phyloP scores from a whole-genome alignment of 2,797 vertebrate species.

The Chelonia mydas region DNA sequence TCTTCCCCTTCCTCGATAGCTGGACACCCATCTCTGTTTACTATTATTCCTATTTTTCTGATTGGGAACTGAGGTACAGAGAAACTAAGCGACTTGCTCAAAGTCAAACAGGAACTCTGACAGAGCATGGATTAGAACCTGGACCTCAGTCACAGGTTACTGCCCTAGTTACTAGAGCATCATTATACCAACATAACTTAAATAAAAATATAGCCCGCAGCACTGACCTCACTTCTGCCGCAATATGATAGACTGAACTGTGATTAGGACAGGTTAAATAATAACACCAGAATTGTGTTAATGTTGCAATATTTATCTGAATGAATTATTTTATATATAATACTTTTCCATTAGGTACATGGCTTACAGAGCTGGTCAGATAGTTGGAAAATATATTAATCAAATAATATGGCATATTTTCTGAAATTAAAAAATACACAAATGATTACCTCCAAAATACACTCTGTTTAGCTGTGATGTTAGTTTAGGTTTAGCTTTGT shows the following conservation, averaged over 20 bases:
- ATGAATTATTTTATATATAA: background rate
- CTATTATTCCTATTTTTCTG: background rate
- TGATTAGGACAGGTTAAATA: background rate
- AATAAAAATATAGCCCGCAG: background rate
- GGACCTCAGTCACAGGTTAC: background rate
- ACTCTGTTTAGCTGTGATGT: no score
- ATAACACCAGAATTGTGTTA: background rate
- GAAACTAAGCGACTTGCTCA: background rate
- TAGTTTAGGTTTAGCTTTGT: background rate
- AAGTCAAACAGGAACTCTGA: background rate
- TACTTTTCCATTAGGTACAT: background rate
- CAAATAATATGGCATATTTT: background rate
- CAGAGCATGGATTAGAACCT: background rate
- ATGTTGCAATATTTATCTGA: background rate
- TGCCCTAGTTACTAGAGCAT: background rate
- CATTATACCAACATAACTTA: background rate
- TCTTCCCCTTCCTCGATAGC: no score
- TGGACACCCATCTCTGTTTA: no score
- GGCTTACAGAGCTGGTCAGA: background rate
- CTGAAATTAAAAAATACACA: no score
- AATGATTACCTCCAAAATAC: no score
- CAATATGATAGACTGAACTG: background rate
- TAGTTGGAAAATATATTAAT: background rate
- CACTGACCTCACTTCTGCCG: background rate
- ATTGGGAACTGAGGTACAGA: background rate